phyloP scores from a whole-genome alignment of 2,797 vertebrate species.

The Sibirionetta formosa region DNA sequence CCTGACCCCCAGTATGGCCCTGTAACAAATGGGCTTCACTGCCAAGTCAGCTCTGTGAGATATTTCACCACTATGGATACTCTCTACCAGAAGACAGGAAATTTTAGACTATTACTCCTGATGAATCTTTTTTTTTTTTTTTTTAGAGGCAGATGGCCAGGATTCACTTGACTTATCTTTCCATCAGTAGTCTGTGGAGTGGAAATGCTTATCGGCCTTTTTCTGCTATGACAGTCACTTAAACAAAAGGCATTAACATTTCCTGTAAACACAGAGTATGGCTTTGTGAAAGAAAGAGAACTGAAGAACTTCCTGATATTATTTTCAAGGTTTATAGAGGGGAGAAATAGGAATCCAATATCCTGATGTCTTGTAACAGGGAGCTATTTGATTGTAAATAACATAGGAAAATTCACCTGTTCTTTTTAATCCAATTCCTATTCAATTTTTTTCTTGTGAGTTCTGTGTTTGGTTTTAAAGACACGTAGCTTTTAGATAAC shows the following conservation, averaged over 20 bases:
- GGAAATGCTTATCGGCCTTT: neutral
- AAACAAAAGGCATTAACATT: neutral
- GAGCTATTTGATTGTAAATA: neutral
- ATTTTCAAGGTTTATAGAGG: neutral
- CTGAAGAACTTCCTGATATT: too few species aligned
- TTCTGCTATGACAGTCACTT: neutral
- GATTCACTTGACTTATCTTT: neutral
- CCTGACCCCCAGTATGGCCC: accelerated
- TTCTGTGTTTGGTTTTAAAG: constrained; percentile 20
- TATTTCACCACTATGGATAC: neutral
- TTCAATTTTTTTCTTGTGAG: neutral
- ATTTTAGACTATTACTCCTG: neutral
- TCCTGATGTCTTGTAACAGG: neutral
- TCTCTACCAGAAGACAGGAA: accelerated
- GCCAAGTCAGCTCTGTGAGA: accelerated
- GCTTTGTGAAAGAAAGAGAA: too few species aligned
- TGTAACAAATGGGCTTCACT: accelerated
- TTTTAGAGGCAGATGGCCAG: neutral
- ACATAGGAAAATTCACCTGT: neutral
- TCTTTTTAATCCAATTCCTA: neutral
- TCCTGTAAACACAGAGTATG: neutral
- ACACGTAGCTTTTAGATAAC: neutral
- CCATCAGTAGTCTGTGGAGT: neutral
- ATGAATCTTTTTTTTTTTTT: too few species aligned
- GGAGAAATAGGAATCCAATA: neutral